Base-by-base conservation (phyloP, 1,140 invertebrate genomes). In the Mizuhopecten yessoensis region DNA sequence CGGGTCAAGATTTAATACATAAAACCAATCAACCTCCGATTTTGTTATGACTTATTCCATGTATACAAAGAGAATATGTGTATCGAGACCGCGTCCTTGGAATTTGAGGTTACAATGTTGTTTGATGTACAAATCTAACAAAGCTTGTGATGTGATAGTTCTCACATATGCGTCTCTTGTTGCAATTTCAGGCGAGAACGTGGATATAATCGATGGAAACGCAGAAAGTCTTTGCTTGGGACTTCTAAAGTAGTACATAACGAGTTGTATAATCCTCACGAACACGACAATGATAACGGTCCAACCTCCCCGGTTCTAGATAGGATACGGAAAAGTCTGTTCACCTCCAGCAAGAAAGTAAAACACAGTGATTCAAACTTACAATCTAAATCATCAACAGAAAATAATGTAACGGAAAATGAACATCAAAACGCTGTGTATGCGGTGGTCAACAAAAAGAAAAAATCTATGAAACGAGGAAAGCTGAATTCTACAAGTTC, bases 221-320 rank as follows among this genome's bases (percentile, higher is more conserved):
- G 57, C n/a, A n/a, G 57, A 17, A 75, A 75, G 11, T 75, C 57
- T n/a, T 75, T 75, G 57, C 57, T 75, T 75, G 57, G 57, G 3
- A 75, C 57, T 75, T 75, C 57, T 5, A 75, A 75, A n/a, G 57
- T 75, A n/a, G 57, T 75, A 29, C 57, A 75, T 29, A 75, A 75
- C 29, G 57, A 75, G 29, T 11, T n/a, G 23, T 75, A 75, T n/a
- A 75, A 75, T 75, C 57, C 57, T 11, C 15, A 13, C 11, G n/a
- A 23, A 13, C 57, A 1, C 11, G 57, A 75, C 17, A 75, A 75
- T 7, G 57, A 75, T 1, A 29, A n/a, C 17, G 57, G 2, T 29
- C 57, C 57, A 29, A n/a, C 23, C n/a, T 75, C 57, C 0, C 57
- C 57, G 20, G 20, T 2, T 29, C n/a, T 17, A 75, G 29, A 5